Evolutionary conservation across 2,113 vertebrate genomes (phyloP).

Genomic region (Hymenochirus boettgeri): DNA sequence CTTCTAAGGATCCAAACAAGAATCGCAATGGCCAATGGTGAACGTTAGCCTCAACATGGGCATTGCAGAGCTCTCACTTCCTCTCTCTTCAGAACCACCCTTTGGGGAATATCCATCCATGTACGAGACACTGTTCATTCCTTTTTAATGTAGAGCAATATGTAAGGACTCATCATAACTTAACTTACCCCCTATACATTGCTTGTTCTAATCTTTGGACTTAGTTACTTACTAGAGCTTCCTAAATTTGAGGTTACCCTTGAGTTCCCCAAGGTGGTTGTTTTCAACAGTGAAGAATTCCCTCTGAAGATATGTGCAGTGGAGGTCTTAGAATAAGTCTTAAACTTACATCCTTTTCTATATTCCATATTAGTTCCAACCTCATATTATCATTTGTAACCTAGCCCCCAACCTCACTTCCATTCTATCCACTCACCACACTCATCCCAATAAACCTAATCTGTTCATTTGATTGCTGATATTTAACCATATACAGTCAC

Average conservation of each 20-base stretch:
- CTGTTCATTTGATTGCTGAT: too few species aligned
- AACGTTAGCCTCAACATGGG: conserved; percentile 42
- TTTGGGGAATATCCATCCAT: conserved; percentile 48
- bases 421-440: too few species aligned
- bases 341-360: too few species aligned
- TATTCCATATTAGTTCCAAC: too few species aligned
- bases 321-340: conserved; percentile 34
- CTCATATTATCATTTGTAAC: too few species aligned
- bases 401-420: too few species aligned
- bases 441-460: too few species aligned
- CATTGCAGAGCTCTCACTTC: conserved; percentile 51
- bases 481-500: too few species aligned
- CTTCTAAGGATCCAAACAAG: conserved; percentile 48
- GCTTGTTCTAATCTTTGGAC: background rate
- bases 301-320: conserved; percentile 44
- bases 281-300: conserved; percentile 47
- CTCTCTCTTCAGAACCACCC: conserved; percentile 45
- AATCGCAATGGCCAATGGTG: conserved; percentile 51
- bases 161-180: conserved; percentile 27
- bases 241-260: conserved; percentile 56
- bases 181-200: too few species aligned
- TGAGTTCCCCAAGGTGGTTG: conserved; percentile 48
- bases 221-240: conserved; percentile 38
- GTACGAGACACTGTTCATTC: conserved; percentile 10
- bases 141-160: conserved; percentile 52